Conservation (phyloP, 2,888 invertebrate genomes). For the Drosophila macrospina region DNA sequence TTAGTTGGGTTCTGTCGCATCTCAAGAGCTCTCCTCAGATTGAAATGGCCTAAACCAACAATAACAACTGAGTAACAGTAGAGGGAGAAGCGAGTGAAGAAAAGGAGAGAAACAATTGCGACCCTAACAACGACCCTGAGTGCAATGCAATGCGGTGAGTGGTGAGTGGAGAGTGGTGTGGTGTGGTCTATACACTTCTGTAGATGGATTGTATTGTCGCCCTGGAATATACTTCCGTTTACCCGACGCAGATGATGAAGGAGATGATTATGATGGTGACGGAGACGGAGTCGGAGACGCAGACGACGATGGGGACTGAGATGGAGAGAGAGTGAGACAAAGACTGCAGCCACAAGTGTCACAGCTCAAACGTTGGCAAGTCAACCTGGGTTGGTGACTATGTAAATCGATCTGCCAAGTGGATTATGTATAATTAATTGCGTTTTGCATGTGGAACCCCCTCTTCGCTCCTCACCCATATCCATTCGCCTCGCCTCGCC, state of each 20-base stretch:
- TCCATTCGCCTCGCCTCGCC: no score
- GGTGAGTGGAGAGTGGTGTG: conserved; percentile 13
- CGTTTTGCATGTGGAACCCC: conserved; percentile 45
- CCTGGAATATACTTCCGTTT: conserved; percentile 18
- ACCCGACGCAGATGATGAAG: conserved; percentile 1
- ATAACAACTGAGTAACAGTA: conserved; percentile 9
- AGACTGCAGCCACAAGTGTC: conserved; percentile 49
- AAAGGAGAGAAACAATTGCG: conserved; percentile 14
- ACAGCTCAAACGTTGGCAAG: conserved; percentile 31
- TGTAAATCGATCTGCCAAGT: conserved; percentile 78
- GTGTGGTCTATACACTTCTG: conserved; percentile 3
- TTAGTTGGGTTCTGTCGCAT: background rate
- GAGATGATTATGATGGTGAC: conserved; percentile 7
- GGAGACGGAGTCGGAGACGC: background rate
- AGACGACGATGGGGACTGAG: background rate
- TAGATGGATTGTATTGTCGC: conserved; percentile 6
- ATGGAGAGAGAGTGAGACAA: background rate
- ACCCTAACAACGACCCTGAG: conserved; percentile 43
- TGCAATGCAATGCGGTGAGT: conserved; percentile 17
- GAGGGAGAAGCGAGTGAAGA: background rate
- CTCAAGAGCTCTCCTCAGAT: conserved; percentile 19
- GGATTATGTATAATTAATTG: conserved; percentile 75
- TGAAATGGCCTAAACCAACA: conserved; percentile 3
- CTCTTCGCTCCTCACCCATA: background rate
- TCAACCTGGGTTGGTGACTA: conserved; percentile 28